Evolutionary conservation across 1,140 invertebrate species (phyloP).

Genomic region (Triops longicaudatus): DNA sequence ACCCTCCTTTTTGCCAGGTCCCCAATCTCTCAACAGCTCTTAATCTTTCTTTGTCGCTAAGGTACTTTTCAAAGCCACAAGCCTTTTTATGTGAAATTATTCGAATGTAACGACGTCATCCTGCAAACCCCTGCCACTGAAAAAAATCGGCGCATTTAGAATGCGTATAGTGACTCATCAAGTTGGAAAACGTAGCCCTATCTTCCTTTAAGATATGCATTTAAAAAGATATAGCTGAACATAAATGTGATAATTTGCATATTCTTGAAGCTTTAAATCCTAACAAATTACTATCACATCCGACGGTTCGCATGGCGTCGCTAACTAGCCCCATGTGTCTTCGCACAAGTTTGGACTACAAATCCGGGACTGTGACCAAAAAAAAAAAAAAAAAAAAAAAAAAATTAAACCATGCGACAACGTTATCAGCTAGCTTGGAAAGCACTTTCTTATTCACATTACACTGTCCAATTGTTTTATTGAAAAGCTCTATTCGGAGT

Average conservation of each 20-base stretch:
- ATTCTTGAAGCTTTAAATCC: neutral
- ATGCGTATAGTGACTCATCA: neutral
- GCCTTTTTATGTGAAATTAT: neutral
- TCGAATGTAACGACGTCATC: neutral
- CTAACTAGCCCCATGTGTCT: neutral
- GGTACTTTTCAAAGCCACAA: neutral
- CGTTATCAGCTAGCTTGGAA: neutral
- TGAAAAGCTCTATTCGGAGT: no score
- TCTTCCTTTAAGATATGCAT: neutral
- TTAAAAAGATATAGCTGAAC: neutral
- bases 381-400: no score
- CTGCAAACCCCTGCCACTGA: neutral
- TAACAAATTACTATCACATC: slow-evolving; percentile 13
- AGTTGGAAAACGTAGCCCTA: neutral
- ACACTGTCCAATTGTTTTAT: neutral
- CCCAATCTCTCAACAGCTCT: neutral
- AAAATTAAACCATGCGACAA: neutral
- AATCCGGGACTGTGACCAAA: neutral
- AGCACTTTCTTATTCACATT: neutral
- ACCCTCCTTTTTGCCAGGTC: neutral
- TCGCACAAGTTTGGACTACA: slow-evolving; percentile 1
- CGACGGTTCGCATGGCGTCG: slow-evolving; percentile 1
- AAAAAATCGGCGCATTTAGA: neutral
- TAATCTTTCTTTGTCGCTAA: neutral
- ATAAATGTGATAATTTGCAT: neutral